Conservation (phyloP, 2,113 vertebrate species). For the Parus major region DNA sequence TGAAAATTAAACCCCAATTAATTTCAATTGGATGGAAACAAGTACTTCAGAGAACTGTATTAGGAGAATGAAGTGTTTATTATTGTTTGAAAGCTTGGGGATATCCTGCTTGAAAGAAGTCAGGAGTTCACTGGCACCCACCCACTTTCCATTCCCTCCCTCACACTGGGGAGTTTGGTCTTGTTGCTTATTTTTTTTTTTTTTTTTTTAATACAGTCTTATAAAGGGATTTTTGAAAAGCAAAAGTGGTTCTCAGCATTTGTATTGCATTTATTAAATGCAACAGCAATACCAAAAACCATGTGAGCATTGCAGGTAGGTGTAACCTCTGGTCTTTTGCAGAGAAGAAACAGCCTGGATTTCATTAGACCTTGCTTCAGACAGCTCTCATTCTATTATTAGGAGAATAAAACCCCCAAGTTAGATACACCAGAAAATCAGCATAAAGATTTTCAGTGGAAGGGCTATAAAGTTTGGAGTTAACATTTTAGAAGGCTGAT, state of each 20-base stretch:
- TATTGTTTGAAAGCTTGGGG: slow-evolving; percentile 1
- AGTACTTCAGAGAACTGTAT: neutral
- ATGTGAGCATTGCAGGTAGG: neutral
- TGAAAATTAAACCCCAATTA: slow-evolving; percentile 32
- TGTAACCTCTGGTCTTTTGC: neutral
- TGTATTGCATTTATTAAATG: neutral
- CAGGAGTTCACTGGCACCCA: neutral
- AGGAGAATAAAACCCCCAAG: neutral
- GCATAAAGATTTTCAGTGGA: neutral
- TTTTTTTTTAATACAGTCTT: neutral
- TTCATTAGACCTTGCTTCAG: neutral
- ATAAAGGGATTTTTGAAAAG: neutral
- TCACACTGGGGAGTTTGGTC: accelerated
- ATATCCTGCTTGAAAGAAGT: neutral
- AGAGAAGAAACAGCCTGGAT: neutral
- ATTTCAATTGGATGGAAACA: slow-evolving; percentile 21
- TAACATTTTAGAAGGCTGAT: neutral
- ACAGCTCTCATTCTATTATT: neutral
- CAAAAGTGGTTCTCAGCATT: neutral
- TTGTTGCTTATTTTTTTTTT: neutral
- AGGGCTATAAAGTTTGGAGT: slow-evolving; percentile 1
- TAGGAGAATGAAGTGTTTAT: neutral
- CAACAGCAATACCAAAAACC: accelerated
- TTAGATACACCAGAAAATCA: neutral
- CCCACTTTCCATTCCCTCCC: neutral